Base-by-base conservation (phyloP, 2,113 vertebrate species). In the Zosterops hypoxanthus region DNA sequence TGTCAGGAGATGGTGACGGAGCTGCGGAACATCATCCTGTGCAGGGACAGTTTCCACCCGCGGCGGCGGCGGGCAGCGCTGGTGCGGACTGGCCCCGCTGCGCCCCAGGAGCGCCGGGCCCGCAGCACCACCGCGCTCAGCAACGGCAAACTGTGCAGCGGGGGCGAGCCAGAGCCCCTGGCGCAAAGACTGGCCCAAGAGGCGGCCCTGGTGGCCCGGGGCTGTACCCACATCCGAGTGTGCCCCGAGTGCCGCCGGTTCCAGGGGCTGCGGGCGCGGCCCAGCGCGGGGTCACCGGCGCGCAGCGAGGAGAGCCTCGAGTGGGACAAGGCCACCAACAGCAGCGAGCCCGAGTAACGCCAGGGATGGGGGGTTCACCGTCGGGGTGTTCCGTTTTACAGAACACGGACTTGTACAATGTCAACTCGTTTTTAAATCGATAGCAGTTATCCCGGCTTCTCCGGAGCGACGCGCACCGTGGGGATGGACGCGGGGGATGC, bases 1-100 rank as follows among this genome's bases (percentile, higher is more conserved):
- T 99, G 99, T 89, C 99, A 99, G 95, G 99, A 99, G 97, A 99
- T 99, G 99, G 97, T 99, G 92, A 98, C 98, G 5, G 99, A 99
- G 98, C 98, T 99, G 76, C 99, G 98, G 79, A 99, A 98, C 95
- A 99, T 99, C 96, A 98, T 99, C 91, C 96, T 99, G 96, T 99
- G 99, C 94, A 99, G 98, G 85, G 99, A 99, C 98, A 99, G 98
- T 97, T 98, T 98, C 82, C 99, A 99, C 88, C 98, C 98, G 41
- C 98, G 98, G 28, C 98, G 99, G 69, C 96, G 98, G 92, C 98
- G 99, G 3, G 63, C 96, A 2, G 98, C 92, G 1, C 42, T 95
- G 69, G 92, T 98, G 36, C 98, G 98, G 70, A 98, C 99, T 29
- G 98, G 98, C 52, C 98, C 99, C 23, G 86, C 98, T 1, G 41